phyloP scores from a whole-genome alignment of 2,888 invertebrate genomes.

The Andricus quercusramuli region DNA sequence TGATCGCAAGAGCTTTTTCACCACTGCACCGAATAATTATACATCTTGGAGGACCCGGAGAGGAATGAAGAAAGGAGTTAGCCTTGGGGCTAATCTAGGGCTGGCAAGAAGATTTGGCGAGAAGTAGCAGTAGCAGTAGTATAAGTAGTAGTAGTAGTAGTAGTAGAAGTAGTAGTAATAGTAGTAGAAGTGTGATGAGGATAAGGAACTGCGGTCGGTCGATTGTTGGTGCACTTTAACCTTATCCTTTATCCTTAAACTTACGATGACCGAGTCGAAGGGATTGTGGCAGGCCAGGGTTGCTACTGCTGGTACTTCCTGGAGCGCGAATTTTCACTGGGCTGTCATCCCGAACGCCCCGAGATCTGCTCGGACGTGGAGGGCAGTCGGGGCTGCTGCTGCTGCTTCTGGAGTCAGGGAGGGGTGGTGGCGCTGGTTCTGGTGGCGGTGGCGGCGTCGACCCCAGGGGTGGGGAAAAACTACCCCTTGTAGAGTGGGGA shows the following conservation, averaged over 20 bases:
- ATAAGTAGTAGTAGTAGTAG: neutral
- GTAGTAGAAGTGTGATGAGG: neutral
- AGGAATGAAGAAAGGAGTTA: too few relatives aligned
- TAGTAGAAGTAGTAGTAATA: neutral
- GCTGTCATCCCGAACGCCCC: constrained; percentile 70
- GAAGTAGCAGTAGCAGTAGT: neutral
- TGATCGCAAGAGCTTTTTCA: constrained; percentile 2
- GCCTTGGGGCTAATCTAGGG: neutral
- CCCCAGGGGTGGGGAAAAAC: constrained; percentile 51
- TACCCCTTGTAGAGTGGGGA: constrained; percentile 45
- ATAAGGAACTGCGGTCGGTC: neutral
- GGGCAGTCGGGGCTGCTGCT: constrained; percentile 66
- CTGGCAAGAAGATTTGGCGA: neutral
- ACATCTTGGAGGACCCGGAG: neutral
- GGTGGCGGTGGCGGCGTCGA: constrained; percentile 50
- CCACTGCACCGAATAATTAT: constrained; percentile 8
- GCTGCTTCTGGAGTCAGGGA: constrained; percentile 49
- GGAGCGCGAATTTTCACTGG: constrained; percentile 69
- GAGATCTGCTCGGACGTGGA: constrained; percentile 71
- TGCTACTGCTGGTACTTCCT: constrained; percentile 63
- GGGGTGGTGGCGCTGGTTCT: constrained; percentile 52
- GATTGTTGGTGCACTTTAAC: constrained; percentile 35
- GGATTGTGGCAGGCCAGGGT: constrained; percentile 78
- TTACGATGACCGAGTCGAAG: constrained; percentile 78
- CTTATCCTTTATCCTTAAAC: constrained; percentile 58